Evolutionary conservation across 2,797 vertebrate species (phyloP).

Genomic region (Sorex maritimensis): DNA sequence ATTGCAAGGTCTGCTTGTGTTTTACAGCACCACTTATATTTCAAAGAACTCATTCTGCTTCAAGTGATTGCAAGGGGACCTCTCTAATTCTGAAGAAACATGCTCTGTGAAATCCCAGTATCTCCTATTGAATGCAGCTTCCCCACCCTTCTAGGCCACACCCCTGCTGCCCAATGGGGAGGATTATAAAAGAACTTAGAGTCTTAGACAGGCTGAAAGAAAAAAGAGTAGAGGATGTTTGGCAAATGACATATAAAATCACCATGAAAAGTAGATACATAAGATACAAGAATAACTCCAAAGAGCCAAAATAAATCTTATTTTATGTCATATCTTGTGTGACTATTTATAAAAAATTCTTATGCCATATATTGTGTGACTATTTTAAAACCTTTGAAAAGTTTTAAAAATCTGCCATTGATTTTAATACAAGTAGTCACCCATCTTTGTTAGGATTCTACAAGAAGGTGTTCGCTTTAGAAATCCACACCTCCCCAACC

Average conservation of each 20-base stretch:
- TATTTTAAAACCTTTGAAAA: constrained; percentile 61
- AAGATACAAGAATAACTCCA: constrained; percentile 59
- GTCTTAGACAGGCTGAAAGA: background rate
- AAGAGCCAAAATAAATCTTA: constrained; percentile 13
- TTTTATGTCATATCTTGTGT: background rate
- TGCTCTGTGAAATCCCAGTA: constrained; percentile 19
- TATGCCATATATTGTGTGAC: too few relatives aligned
- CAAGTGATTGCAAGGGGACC: constrained; percentile 4
- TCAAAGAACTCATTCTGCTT: constrained; percentile 78
- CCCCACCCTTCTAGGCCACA: background rate
- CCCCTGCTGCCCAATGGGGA: background rate
- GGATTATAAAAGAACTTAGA: background rate
- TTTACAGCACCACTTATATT: constrained; percentile 79
- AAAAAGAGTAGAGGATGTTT: background rate
- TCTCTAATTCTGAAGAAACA: constrained; percentile 47
- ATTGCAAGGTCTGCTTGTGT: constrained; percentile 80
- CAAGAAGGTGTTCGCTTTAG: background rate
- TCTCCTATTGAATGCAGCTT: constrained; percentile 11
- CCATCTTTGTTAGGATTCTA: background rate
- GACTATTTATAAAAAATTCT: background rate
- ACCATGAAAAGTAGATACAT: constrained; percentile 37
- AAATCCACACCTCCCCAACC: background rate
- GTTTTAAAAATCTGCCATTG: constrained; percentile 5
- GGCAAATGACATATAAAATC: background rate
- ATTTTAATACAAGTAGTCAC: constrained; percentile 25